Base-by-base conservation (phyloP, 2,888 invertebrate genomes). In the Apoderus coryli region DNA sequence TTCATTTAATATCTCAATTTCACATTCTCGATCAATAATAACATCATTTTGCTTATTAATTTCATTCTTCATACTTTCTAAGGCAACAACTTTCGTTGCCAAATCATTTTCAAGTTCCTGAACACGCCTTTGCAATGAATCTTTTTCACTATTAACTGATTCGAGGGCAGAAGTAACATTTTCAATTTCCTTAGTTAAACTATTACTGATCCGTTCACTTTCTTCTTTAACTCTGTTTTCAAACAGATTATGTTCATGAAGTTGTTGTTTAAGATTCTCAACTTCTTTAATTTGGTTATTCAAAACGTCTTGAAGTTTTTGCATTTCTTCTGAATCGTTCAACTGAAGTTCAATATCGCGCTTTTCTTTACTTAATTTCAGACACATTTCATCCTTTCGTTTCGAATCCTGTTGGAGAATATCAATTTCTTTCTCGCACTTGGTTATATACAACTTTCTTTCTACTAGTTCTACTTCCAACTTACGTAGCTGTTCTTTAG, bases 341-440 rank as follows among this genome's bases (percentile, higher is more conserved):
- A 14, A 22, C 35, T 59, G 61, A 13, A 64, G 28, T 29, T 66
- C 64, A 32, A 69, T 44, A 36, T 62, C 64, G 10, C 64, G 61
- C 46, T 69, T 69, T 37, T 69, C 69, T 50, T 65, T 67, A 4
- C 67, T 63, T 16, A 71, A 49, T 49, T 64, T 63, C 28, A 67
- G 43, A 37, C 66, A 64, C 66, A 69, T 67, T 31, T 68, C 65
- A 42, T 69, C 69, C 37, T 67, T 60, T 35, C 66, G 59, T 1
- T 63, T 47, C 26, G 65, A 64, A 43, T 72, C 70, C 46, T 69
- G 61, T 54, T 67, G 63, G 16, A 67, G 56, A 36, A 65, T 47
- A 42, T 64, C 58, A 22, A 68, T 48, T 35, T 67, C 63, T 39
- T 65, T 65, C 1, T 66, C 59, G 41, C 61, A 64, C 29, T 70